These are phyloP conservation scores for Pitta sordida DNA, from an alignment of 2,113 vertebrate genomes.

Conservation along the genomic window DNA sequence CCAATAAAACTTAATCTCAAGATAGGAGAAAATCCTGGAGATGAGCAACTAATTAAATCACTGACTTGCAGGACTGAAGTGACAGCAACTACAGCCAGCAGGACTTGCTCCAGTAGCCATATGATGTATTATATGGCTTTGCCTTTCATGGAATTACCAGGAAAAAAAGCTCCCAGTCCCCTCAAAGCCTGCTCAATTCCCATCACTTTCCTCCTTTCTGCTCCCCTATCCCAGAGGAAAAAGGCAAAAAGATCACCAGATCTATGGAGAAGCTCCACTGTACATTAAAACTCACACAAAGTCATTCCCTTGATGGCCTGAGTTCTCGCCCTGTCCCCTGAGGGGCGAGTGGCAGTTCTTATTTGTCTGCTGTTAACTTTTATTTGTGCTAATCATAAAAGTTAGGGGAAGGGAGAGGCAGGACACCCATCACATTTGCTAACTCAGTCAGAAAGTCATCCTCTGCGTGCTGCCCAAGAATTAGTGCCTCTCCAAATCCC, in stretches of 20 bases:
- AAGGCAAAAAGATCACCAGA: background rate
- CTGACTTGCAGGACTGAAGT: background rate
- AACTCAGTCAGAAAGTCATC: background rate
- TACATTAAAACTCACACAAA: background rate
- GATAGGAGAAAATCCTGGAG: background rate
- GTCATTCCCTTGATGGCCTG: background rate
- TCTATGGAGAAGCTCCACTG: background rate
- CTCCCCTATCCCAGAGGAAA: background rate
- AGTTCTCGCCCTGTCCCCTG: background rate
- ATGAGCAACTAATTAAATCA: conserved; percentile 27
- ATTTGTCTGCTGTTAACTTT: conserved; percentile 41
- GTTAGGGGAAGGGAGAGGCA: background rate
- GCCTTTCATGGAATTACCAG: background rate
- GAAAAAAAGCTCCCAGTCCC: background rate
- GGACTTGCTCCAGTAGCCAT: background rate
- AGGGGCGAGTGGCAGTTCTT: conserved; percentile 37
- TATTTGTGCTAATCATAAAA: conserved; percentile 41
- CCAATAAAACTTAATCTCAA: background rate
- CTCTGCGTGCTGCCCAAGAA: background rate
- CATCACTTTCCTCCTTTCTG: background rate
- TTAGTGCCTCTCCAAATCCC: background rate
- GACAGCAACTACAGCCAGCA: background rate
- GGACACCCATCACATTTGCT: background rate
- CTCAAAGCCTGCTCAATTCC: background rate
- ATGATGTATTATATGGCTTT: background rate